phyloP scores from a whole-genome alignment of 1,140 invertebrate genomes.

The Periplaneta americana region DNA sequence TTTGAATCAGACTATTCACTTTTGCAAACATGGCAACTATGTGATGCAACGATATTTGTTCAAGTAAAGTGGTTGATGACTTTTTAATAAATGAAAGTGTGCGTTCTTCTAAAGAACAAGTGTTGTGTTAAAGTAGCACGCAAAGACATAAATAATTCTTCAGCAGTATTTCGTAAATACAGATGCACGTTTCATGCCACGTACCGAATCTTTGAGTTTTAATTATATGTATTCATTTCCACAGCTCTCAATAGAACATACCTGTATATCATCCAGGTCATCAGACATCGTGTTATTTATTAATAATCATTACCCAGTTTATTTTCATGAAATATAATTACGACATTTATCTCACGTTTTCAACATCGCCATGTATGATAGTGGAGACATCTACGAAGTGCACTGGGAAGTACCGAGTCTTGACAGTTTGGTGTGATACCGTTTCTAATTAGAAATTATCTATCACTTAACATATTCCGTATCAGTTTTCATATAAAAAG shows the following conservation, averaged over 20 bases:
- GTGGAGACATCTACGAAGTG: background rate
- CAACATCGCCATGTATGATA: background rate
- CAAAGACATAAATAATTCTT: too few species aligned
- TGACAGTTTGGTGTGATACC: background rate
- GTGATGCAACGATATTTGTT: too few species aligned
- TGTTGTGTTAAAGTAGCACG: too few species aligned
- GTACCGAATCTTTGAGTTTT: background rate
- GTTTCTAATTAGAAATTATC: background rate
- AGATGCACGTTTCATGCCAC: background rate
- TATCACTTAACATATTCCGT: too few species aligned
- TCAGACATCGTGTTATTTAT: background rate
- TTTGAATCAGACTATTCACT: too few species aligned
- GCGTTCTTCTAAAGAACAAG: too few species aligned
- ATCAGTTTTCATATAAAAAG: too few species aligned
- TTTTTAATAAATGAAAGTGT: too few species aligned
- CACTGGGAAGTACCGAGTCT: background rate
- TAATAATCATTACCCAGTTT: background rate
- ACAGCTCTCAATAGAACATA: background rate
- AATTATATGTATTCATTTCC: background rate
- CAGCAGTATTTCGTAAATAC: background rate
- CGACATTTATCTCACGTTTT: background rate
- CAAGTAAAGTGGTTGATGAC: too few species aligned
- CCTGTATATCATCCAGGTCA: background rate
- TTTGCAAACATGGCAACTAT: too few species aligned
- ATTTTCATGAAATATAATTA: background rate